Conservation (phyloP, 2,113 vertebrate species). For the Panthera uncia region DNA sequence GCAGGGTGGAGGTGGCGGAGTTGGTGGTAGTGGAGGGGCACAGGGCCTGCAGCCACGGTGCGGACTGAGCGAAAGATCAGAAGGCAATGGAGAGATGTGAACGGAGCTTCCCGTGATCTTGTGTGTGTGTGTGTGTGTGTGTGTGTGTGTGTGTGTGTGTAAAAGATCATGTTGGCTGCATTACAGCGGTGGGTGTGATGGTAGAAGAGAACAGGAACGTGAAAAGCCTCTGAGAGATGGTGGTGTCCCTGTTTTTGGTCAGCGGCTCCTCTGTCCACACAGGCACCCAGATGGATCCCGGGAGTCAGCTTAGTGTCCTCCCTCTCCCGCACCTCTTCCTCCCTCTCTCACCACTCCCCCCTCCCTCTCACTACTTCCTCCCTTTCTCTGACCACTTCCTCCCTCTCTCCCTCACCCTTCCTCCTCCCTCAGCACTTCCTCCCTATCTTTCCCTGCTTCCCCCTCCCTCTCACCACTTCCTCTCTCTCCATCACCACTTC, state of each 20-base stretch:
- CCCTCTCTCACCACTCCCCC: background rate
- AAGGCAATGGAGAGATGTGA: background rate
- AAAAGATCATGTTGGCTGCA: no score
- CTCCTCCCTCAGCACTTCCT: background rate
- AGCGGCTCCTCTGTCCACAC: background rate
- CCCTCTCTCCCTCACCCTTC: background rate
- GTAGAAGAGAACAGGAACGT: accelerated
- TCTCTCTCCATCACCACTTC: background rate
- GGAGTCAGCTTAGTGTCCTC: background rate
- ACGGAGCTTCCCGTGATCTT: background rate
- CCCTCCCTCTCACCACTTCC: background rate
- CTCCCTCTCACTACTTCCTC: background rate
- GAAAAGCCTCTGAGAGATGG: background rate
- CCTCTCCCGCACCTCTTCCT: background rate
- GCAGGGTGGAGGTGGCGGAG: background rate
- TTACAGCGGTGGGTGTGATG: background rate
- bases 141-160: no score
- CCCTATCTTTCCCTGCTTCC: background rate
- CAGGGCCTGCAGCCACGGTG: background rate
- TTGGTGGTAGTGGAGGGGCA: accelerated
- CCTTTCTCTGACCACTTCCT: background rate
- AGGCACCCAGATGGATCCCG: background rate
- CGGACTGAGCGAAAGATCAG: background rate
- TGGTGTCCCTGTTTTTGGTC: background rate
- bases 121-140: no score